Conservation (phyloP, 2,888 invertebrate genomes). For the Hedychridium roseum region DNA sequence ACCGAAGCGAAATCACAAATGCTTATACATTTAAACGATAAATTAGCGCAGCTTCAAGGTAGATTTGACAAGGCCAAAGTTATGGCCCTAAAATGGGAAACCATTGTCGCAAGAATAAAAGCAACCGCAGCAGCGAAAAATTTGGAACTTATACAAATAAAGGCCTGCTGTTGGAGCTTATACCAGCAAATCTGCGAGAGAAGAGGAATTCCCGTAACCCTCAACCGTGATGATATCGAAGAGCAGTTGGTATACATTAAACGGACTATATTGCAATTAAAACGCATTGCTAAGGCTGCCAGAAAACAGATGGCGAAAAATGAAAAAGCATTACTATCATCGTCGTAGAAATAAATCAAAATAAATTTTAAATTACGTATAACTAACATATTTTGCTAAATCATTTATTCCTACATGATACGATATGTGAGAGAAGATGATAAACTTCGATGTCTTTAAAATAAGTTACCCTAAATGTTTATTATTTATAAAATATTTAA, state of each 20-base stretch:
- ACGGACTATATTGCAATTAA: constrained; percentile 68
- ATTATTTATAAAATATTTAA: no score
- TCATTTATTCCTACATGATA: no score
- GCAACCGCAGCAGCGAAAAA: constrained; percentile 67
- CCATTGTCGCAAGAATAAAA: constrained; percentile 69
- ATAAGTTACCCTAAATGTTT: no score
- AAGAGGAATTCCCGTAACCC: constrained; percentile 62
- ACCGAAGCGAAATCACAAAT: constrained; percentile 71
- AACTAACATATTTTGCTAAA: no score
- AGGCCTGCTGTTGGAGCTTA: constrained; percentile 69
- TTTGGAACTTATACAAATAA: constrained; percentile 69
- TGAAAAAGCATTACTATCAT: constrained; percentile 1
- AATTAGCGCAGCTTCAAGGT: constrained; percentile 69
- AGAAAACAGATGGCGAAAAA: constrained; percentile 58
- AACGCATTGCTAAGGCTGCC: constrained; percentile 34
- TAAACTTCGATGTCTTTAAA: no score
- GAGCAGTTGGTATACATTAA: constrained; percentile 71
- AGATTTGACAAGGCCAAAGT: constrained; percentile 70
- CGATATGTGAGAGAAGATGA: no score
- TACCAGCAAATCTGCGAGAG: constrained; percentile 72
- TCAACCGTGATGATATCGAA: constrained; percentile 67
- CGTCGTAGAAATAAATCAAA: neutral
- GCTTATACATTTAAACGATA: constrained; percentile 72
- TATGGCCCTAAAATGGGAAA: constrained; percentile 71
- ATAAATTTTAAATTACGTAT: neutral